These are phyloP conservation scores for Cylloceria caligata DNA, from an alignment of 2,888 invertebrate genomes.

Conservation along the genomic window DNA sequence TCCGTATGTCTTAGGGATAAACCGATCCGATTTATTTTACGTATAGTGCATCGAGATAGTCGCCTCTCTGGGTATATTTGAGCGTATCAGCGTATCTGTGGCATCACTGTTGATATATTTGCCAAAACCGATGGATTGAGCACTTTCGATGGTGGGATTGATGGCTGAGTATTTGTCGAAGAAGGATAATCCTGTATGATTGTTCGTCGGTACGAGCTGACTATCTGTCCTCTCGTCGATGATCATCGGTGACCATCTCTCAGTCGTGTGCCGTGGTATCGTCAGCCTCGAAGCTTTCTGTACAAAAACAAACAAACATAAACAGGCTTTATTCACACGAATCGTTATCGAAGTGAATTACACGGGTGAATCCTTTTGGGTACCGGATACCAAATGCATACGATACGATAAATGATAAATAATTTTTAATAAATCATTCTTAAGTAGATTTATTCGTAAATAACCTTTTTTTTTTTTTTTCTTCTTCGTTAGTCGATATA, in stretches of 20 bases:
- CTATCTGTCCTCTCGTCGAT: slow-evolving; percentile 25
- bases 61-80: not conserved
- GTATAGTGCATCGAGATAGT: not conserved
- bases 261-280: slow-evolving; percentile 12
- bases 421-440: not conserved
- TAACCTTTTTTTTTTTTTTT: not conserved
- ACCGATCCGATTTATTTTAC: not conserved
- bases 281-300: slow-evolving; percentile 49
- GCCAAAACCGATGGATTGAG: slow-evolving; percentile 11
- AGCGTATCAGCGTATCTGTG: not conserved
- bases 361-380: not conserved
- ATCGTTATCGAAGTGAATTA: not conserved
- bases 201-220: slow-evolving; percentile 31
- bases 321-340: slow-evolving; percentile 10
- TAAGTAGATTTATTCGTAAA: not conserved
- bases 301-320: slow-evolving; percentile 12
- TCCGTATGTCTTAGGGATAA: slow-evolving; percentile 5
- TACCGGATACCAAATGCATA: not conserved
- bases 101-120: slow-evolving; percentile 48
- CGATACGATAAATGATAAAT: not conserved
- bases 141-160: not conserved
- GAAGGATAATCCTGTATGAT: slow-evolving; percentile 33
- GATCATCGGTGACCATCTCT: slow-evolving; percentile 54
- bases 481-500: no score
- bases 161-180: slow-evolving; percentile 42